phyloP scores from a whole-genome alignment of 2,113 vertebrate species.

The Herpetotheres cachinnans region DNA sequence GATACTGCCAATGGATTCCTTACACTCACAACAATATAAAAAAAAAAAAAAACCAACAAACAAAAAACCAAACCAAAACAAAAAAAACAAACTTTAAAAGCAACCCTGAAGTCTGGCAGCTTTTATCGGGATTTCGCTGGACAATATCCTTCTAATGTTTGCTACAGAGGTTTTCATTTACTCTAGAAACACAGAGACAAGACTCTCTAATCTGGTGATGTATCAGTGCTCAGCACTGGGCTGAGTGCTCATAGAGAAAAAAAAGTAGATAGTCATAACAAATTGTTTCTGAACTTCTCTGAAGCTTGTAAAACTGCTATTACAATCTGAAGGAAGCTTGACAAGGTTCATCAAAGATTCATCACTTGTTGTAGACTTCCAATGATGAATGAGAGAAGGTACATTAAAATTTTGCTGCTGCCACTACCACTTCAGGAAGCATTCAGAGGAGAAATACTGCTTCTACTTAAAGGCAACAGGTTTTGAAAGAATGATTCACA shows the following conservation, averaged over 20 bases:
- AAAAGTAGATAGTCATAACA: neutral
- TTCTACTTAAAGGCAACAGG: neutral
- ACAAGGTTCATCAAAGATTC: conserved; percentile 40
- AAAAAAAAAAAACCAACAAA: too few relatives aligned
- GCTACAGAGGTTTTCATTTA: neutral
- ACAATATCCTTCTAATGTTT: neutral
- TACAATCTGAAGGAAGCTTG: neutral
- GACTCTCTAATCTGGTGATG: neutral
- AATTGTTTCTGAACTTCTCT: neutral
- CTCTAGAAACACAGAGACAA: neutral
- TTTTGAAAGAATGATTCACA: neutral
- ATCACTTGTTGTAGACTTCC: neutral
- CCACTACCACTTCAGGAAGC: neutral
- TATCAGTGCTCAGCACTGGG: neutral
- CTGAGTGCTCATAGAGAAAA: neutral
- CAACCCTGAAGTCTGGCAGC: neutral
- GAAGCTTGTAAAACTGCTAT: neutral
- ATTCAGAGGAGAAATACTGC: neutral
- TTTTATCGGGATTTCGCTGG: neutral
- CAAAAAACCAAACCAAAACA: too few relatives aligned
- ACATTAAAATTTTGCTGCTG: conserved; percentile 34
- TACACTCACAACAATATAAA: neutral
- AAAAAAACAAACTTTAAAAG: neutral
- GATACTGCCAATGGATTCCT: neutral
- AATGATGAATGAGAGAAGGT: conserved; percentile 12